A percentile compares a stretch with the other conserved stretches of the same genome.
These are phyloP conservation scores for Nyctereutes procyonoides DNA, from an alignment of 2,113 vertebrate genomes.

Conservation along the genomic window DNA sequence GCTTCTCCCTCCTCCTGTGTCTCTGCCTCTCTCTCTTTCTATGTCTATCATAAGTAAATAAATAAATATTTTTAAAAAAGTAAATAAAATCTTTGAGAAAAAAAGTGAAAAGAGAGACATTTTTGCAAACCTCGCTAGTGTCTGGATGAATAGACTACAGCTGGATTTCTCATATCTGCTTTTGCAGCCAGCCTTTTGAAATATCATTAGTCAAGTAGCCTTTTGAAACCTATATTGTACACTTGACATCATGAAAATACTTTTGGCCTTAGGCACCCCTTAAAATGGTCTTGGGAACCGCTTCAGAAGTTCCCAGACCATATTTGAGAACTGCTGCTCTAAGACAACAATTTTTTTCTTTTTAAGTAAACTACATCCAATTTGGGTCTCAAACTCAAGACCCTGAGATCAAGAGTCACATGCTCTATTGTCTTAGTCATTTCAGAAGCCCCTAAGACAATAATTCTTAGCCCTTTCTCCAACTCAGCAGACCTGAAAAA, in stretches of 20 bases:
- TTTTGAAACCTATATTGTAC: not conserved
- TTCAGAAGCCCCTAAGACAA: not conserved
- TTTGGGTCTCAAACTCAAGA: not conserved
- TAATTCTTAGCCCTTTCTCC: not conserved
- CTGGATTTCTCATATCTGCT: not conserved
- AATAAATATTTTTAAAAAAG: not conserved
- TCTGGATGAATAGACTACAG: not conserved
- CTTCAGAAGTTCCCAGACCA: not conserved
- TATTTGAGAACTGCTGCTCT: not conserved
- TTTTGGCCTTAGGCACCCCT: not conserved
- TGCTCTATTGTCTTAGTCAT: not conserved
- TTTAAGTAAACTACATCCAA: not conserved
- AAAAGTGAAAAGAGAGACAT: not conserved
- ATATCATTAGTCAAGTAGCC: not conserved
- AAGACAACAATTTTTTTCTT: not conserved
- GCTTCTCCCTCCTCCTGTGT: too few relatives aligned
- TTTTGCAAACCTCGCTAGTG: not conserved
- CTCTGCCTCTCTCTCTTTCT: too few relatives aligned
- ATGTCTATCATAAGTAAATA: too few relatives aligned
- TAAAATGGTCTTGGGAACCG: not conserved
- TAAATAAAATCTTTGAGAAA: too few relatives aligned
- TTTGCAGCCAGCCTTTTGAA: not conserved
- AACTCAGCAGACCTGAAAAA: not conserved
- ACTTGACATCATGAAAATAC: not conserved
- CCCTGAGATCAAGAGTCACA: not conserved